Percentiles rank a stretch among this genome's conserved stretches.
phyloP scores from a whole-genome alignment of 1,140 invertebrate genomes.

The Lamellibrachia luymesi region DNA sequence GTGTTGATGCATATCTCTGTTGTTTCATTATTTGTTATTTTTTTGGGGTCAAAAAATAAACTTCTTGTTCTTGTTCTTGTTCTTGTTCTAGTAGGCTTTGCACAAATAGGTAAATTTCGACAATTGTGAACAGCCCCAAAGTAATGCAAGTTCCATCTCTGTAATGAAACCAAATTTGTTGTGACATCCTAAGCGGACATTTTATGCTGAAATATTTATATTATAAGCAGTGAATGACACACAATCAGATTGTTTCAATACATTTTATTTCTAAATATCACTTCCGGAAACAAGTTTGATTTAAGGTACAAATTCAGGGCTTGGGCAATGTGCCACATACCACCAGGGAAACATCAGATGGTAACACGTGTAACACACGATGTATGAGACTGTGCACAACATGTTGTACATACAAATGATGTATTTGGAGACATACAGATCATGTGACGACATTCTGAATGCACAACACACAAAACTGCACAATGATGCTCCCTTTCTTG shows the following conservation, averaged over 20 bases:
- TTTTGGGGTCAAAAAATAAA: no score
- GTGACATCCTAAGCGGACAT: no score
- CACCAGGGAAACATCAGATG: background rate
- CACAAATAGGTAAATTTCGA: no score
- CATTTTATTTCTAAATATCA: conserved; percentile 5
- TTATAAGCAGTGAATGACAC: background rate
- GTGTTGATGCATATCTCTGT: no score
- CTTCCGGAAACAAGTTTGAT: background rate
- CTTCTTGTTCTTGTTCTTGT: no score
- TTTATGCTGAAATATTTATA: no score
- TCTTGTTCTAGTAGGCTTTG: no score
- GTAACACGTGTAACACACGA: background rate
- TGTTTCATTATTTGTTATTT: no score
- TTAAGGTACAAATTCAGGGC: background rate
- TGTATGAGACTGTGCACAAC: background rate
- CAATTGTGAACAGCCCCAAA: no score
- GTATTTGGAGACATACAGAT: background rate
- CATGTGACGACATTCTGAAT: background rate
- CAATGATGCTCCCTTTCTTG: background rate
- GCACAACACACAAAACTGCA: background rate
- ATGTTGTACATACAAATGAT: background rate
- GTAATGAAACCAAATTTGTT: no score
- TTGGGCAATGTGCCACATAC: background rate
- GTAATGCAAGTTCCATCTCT: no score
- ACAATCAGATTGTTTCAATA: background rate